Base-by-base conservation (phyloP, 2,797 vertebrate species). In the Sternotherus odoratus region DNA sequence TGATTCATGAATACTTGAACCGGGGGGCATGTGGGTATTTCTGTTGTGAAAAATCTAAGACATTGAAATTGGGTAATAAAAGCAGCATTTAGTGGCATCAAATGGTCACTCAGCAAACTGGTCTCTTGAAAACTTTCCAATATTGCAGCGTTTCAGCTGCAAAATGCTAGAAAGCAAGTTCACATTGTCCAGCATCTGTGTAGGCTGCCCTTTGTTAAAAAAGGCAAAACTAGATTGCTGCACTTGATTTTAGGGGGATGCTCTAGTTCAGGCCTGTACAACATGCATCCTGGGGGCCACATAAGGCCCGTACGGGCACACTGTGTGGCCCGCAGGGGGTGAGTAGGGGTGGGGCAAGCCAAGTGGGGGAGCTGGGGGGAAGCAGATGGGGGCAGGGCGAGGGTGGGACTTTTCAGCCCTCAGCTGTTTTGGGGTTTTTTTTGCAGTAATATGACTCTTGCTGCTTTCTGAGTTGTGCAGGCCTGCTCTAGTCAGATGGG, bases 181-280 rank as follows among this genome's bases (percentile, higher is more conserved):
- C 21, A 78, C 49, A 79, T 72, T 85, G 81, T 72, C 69, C 24
- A 12, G 36, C 69, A 24, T 81, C 36, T 54, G 57, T 89, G 77
- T n/a, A 60, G 30, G 9, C 8, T 90, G 85, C 50, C 69, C 79
- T 30, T 88, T 5, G 85, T 89, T 77, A 48, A 72, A 74, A 74
- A 84, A 90, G 83, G 57, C 72, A 74, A 57, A 92, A 83, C 39
- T 77, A 86, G 66, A 77, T 86, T 89, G 90, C 83, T 50, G 66
- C 51, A 43, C 39, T 43, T 43, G 36, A 43, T 72, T 72, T 72
- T 72, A 36, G 39, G 23, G 33, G 60, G 60, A 63, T 19, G 16
- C 16, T 63, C 16, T 63, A 15, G 56, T 57, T 30, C n/a, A n/a
- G n/a, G n/a, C n/a, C n/a, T n/a, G n/a, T n/a, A n/a, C n/a, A n/a